These are phyloP conservation scores for Danio tinwini DNA, from an alignment of 2,797 vertebrate species.

Conservation along the genomic window DNA sequence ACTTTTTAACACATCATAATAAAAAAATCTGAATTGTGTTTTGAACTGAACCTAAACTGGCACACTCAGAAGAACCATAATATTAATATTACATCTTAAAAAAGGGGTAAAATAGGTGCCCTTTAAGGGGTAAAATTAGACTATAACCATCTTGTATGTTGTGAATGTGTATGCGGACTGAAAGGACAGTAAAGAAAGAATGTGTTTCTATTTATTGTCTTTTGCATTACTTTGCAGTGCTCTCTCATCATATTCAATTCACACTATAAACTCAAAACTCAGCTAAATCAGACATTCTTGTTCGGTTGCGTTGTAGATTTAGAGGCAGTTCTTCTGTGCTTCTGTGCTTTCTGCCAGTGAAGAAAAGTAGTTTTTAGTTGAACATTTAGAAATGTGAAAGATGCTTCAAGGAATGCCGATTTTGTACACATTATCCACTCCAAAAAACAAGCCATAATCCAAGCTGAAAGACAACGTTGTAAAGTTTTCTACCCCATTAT, in stretches of 20 bases:
- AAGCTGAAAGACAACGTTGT: neutral
- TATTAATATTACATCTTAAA: no score
- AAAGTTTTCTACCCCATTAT: neutral
- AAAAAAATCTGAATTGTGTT: no score
- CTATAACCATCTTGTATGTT: no score
- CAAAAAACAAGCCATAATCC: neutral
- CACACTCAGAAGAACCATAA: no score
- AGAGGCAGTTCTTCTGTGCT: neutral
- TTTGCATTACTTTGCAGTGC: neutral
- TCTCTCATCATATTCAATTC: constrained; percentile 5
- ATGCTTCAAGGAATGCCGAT: neutral
- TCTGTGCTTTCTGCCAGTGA: neutral
- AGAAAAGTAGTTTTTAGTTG: neutral
- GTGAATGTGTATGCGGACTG: no score
- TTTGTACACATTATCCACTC: neutral
- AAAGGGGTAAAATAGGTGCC: no score
- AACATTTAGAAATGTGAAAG: neutral
- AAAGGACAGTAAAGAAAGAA: neutral
- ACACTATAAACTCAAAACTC: neutral
- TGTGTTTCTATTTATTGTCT: neutral
- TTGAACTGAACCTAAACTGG: no score
- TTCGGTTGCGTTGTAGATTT: neutral
- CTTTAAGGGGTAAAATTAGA: no score
- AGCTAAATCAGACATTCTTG: neutral
- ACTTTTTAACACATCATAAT: no score